Evolutionary conservation across 2,113 vertebrate species (phyloP), one percentile per base, ranked within the genome.

Genomic region (Callithrix jacchus): DNA sequence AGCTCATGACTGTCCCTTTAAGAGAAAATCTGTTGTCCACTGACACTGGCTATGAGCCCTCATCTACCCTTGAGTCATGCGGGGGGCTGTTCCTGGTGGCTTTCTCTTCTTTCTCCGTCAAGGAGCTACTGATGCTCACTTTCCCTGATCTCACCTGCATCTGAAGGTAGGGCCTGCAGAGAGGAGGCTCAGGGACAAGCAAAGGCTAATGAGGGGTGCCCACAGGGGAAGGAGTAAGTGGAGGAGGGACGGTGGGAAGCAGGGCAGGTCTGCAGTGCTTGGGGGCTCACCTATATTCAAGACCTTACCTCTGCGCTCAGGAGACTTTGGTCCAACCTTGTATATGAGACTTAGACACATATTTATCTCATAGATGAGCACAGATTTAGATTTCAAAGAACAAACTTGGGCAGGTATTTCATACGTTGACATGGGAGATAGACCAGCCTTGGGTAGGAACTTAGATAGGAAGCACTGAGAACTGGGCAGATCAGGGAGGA

Each of bases 371-470:
- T 64, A 32, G 18, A 71, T 2, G 61, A 21, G 10, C 20, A 30
- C 30, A 7, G 61, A 25, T n/a, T 11, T 58, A 47, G 21, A 45
- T 25, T 16, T 54, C 2, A 73, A 54, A 73, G 54, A n/a, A 42
- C 30, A 52, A 6, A 16, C 27, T 42, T 45, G 56, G 71, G 11
- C 12, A 5, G 37, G 21, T 5, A 27, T 2, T 35, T 2, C 37
- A 4, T 3, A 18, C 64, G 52, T 81, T 16, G 42, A 11, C 7
- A 0, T 4, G 27, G 37, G 0, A 16, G 32, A 35, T 3, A 35
- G 81, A 10, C 9, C 30, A 73, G 64, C 11, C 54, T 42, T 3
- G 18, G 54, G 32, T 4, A n/a, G 64, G 49, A 73, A 11, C 61
- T 5, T 14, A 37, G n/a, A 2, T 16, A 54, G 61, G 42, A 71